Evolutionary conservation across 1,140 invertebrate species (phyloP).

Genomic region (Procambarus clarkii): DNA sequence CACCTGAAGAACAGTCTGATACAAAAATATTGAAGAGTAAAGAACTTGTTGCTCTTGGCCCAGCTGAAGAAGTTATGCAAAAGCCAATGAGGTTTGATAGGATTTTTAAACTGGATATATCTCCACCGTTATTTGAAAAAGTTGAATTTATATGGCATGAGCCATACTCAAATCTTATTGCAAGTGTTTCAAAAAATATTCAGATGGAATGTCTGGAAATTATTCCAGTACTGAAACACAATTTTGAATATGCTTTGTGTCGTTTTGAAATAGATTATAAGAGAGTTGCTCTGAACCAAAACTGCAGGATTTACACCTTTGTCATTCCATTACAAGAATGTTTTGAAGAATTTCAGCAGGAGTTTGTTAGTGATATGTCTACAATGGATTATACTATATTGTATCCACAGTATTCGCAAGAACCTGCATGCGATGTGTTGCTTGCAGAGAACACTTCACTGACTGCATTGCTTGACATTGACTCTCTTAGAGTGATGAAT

Average conservation of each 20-base stretch:
- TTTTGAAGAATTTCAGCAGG: constrained; percentile 12
- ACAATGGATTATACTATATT: neutral
- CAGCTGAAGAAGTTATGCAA: constrained; percentile 66
- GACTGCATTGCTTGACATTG: neutral
- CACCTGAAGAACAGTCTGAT: neutral
- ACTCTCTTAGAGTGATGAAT: neutral
- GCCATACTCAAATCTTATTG: neutral
- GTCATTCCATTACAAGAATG: neutral
- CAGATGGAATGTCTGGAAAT: neutral
- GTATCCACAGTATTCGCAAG: neutral
- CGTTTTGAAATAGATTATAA: constrained; percentile 61
- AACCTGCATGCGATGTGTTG: neutral
- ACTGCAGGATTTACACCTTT: constrained; percentile 1
- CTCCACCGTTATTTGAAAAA: neutral
- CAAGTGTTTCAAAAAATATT: neutral
- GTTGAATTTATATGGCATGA: neutral
- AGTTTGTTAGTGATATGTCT: constrained; percentile 21
- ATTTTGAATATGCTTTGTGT: constrained; percentile 64
- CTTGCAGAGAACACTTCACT: neutral
- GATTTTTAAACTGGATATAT: constrained; percentile 58
- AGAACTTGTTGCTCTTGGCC: constrained; percentile 27
- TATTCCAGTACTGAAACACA: constrained; percentile 38
- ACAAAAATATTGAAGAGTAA: neutral
- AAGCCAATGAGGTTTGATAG: constrained; percentile 72
- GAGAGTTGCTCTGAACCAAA: neutral